Conservation (phyloP, 2,113 vertebrate genomes). For the Otocyon megalotis region DNA sequence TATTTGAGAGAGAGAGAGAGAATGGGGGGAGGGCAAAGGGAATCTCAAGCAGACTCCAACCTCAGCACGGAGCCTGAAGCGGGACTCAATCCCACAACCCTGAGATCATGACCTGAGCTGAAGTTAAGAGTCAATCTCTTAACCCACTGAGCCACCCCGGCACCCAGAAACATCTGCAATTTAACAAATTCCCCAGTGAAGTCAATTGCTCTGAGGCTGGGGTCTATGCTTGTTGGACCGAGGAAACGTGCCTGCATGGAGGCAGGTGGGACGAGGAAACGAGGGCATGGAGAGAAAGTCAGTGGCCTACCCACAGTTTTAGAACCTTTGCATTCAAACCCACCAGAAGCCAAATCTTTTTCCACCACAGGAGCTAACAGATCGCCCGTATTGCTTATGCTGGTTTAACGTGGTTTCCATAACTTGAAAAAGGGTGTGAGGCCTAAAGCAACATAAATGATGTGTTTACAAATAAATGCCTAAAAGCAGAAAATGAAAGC, state of each 20-base stretch:
- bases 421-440: background rate
- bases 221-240: background rate
- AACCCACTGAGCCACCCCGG: background rate
- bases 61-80: background rate
- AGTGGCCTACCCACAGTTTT: background rate
- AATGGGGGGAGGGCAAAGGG: background rate
- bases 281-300: accelerated
- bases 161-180: background rate
- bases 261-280: too few species aligned
- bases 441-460: accelerated
- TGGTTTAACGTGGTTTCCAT: background rate
- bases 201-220: background rate
- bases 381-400: too few species aligned
- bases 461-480: accelerated
- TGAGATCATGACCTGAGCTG: background rate
- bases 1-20: background rate
- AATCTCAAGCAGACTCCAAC: background rate
- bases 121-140: background rate
- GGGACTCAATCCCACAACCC: background rate
- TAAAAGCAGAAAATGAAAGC: accelerated
- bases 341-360: background rate
- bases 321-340: background rate
- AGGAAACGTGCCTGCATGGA: accelerated
- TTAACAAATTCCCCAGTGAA: background rate
- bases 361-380: background rate